Evolutionary conservation across 2,113 vertebrate genomes (phyloP), one percentile per base, ranked within the genome.

Genomic region (Ammospiza caudacuta): DNA sequence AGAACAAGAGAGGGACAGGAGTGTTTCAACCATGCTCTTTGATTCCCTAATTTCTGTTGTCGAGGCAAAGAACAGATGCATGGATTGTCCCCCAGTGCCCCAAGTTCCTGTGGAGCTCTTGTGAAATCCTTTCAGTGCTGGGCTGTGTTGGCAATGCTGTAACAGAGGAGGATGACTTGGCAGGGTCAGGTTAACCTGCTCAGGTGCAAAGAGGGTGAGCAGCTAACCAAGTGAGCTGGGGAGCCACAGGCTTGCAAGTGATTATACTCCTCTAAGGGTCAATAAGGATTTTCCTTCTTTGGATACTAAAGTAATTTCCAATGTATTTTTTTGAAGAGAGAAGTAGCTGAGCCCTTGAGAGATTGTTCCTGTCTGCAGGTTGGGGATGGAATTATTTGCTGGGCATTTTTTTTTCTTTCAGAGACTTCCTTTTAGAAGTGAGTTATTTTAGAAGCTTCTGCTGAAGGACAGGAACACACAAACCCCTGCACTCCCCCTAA

Each of bases 61-160:
- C 0, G 0, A 52, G 44, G 20, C 4, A 12, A 74, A 69, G 44
- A 83, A 4, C 3, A 54, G 29, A 22, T n/a, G 20, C 12, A 19
- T 27, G 23, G 58, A 17, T 75, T 74, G 58, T 2, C 9, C 22
- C 5, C 2, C 9, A 7, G 22, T 55, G 69, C 15, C 39, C 15
- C 20, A 21, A 9, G 35, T 57, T 63, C 63, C 57, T 2, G n/a
- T 55, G 62, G 35, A 29, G 47, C 28, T 87, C 52, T 63, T 66
- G 28, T 64, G 91, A 68, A 93, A 89, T 64, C 44, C 70, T 87
- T 19, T 62, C 72, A 57, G 4, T 1, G 10, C 31, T 90, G 75
- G 19, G 85, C 7, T 16, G 55, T 69, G 13, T 31, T 80, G 64
- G 23, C 46, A 66, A 1, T 52, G 43, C 52, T 29, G 0, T 8